A percentile compares a stretch with the other conserved stretches of the same genome.
phyloP scores from a whole-genome alignment of 2,113 vertebrate species.

The Dromas ardeola region DNA sequence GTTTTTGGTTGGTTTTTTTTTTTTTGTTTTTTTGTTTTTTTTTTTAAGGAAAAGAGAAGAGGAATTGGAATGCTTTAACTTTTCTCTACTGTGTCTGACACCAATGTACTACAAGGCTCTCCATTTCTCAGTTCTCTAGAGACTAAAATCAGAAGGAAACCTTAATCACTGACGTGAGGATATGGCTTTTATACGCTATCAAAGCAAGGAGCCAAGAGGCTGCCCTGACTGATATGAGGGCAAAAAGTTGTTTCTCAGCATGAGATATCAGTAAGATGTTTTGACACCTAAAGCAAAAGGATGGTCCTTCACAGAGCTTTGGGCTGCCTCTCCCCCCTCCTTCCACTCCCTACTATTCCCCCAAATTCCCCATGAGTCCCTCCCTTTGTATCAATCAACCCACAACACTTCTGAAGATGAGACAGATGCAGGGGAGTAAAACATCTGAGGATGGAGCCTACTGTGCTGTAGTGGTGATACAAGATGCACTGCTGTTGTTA shows the following conservation, averaged over 20 bases:
- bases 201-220: not conserved
- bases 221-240: not conserved
- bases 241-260: not conserved
- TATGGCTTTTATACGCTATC: not conserved
- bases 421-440: not conserved
- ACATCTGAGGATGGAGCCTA: not conserved
- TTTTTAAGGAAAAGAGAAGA: not conserved
- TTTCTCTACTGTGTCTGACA: not conserved
- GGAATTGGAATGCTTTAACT: not conserved
- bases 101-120: not conserved
- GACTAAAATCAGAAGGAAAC: not conserved
- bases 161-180: not conserved
- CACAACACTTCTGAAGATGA: not conserved
- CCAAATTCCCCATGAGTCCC: not conserved
- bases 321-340: not conserved
- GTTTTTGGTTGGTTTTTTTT: too few relatives aligned
- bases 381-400: not conserved
- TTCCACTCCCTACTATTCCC: not conserved
- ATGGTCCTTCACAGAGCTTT: not conserved
- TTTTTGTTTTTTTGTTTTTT: too few relatives aligned
- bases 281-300: not conserved
- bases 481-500: not conserved
- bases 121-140: not conserved
- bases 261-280: not conserved
- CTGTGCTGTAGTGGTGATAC: not conserved